Base-by-base conservation (phyloP, 2,888 invertebrate genomes). In the Macroteleia sp. region DNA sequence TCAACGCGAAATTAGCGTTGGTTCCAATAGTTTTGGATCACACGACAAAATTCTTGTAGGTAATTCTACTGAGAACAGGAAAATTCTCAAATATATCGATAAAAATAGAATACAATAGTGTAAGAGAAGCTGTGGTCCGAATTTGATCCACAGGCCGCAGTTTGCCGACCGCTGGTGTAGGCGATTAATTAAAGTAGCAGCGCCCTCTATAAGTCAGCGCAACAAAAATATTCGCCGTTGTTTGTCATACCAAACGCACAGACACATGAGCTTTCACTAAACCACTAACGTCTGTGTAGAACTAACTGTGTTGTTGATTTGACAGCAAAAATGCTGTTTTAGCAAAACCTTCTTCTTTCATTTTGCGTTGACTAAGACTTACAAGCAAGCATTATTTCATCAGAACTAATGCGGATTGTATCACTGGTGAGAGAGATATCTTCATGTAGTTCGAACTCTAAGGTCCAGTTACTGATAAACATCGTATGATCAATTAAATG, bases 401-500 rank as follows among this genome's bases (percentile, higher is more conserved):
- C 66, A 74, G 50, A 50, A 14, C 34, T 74, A 59, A 57, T 54
- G 67, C 12, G 54, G 36, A 59, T 36, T 59, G 48, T 64, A 73
- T 70, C 70, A 17, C 59, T 28, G 46, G 19, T 20, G 36, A 17
- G 22, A n/a, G 19, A 44, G 57, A 64, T 77, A 73, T 77, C 77
- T 32, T 30, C 14, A 25, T 34, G 20, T 71, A 17, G 71, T 77
- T 71, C 77, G 73, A 77, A 77, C 69, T 73, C 77, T 62, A 67
- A 77, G 73, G 77, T 77, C 69, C 77, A 69, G 42, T 62, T 16
- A 17, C 32, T 28, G 71, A 77, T 67, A 66, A 77, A 57, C 71
- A 77, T 77, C 71, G 61, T 61, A 66, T 66, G 71, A 77, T 54
- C 66, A 66, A 75, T 67, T 6, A 25, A n/a, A 64, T 57, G 57